phyloP scores from a whole-genome alignment of 2,113 vertebrate species.

The Isichthys henryi region DNA sequence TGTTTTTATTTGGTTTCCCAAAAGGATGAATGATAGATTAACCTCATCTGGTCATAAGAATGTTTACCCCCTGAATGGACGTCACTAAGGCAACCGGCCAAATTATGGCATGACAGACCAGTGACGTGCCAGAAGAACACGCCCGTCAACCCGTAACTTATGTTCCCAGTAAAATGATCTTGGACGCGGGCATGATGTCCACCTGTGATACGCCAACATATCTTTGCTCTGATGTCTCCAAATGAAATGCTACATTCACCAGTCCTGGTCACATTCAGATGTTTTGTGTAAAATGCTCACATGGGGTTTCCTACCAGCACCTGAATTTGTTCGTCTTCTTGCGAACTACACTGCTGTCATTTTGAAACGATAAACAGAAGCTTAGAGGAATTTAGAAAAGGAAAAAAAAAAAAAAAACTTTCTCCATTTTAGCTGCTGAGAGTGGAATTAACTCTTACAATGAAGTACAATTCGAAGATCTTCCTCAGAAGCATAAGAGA shows the following conservation, averaged over 20 bases:
- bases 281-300: not conserved
- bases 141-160: not conserved
- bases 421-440: not conserved
- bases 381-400: not conserved
- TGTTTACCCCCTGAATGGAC: not conserved
- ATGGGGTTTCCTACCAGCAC: not conserved
- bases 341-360: not conserved
- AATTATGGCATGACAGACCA: not conserved
- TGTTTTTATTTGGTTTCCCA: not conserved
- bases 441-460: not conserved
- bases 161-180: not conserved
- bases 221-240: not conserved
- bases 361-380: not conserved
- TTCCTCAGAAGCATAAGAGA: not conserved
- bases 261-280: not conserved
- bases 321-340: not conserved
- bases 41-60: not conserved
- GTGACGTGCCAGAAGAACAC: not conserved
- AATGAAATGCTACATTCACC: not conserved
- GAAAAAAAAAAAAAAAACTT: not conserved
- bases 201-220: not conserved
- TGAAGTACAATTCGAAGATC: not conserved
- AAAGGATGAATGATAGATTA: not conserved
- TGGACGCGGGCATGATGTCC: not conserved
- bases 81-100: not conserved